phyloP scores from a whole-genome alignment of 2,113 vertebrate species.

The Carassius carassius region DNA sequence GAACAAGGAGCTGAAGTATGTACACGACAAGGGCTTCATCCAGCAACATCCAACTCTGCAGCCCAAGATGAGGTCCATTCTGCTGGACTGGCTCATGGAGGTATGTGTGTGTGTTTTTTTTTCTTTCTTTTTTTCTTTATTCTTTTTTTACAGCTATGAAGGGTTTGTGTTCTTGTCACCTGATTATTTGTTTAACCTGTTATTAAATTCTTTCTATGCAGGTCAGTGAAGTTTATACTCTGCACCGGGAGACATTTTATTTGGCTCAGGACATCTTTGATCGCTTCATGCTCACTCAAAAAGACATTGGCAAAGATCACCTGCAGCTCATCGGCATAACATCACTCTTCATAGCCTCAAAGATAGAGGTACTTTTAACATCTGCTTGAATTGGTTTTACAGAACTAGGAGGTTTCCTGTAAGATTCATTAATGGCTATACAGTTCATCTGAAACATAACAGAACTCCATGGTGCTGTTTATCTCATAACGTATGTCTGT shows the following conservation, averaged over 20 bases:
- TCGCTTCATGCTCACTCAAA: conserved; percentile 94
- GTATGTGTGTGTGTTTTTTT: too few species aligned
- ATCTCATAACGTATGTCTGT: background rate
- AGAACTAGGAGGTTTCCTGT: background rate
- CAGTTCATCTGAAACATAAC: background rate
- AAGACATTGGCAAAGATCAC: conserved; percentile 87
- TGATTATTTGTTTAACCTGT: background rate
- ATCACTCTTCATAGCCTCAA: conserved; percentile 91
- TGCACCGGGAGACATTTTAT: conserved; percentile 96
- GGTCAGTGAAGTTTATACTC: conserved; percentile 95
- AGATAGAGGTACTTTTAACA: conserved; percentile 84
- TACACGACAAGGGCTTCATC: too few species aligned
- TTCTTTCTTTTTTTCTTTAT: too few species aligned
- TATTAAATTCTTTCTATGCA: conserved; percentile 54
- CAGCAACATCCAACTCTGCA: too few species aligned
- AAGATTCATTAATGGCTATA: too few species aligned
- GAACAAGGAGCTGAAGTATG: too few species aligned
- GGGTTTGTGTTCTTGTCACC: background rate
- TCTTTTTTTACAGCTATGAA: background rate
- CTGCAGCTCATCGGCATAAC: conserved; percentile 97
- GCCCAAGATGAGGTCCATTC: too few species aligned
- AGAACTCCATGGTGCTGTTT: background rate
- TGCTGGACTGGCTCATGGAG: too few species aligned
- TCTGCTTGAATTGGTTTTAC: background rate
- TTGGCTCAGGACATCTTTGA: conserved; percentile 97